Evolutionary conservation across 2,797 vertebrate species (phyloP), one percentile per base, ranked within the genome.

Genomic region (Microctenopoma stevenorrisi): DNA sequence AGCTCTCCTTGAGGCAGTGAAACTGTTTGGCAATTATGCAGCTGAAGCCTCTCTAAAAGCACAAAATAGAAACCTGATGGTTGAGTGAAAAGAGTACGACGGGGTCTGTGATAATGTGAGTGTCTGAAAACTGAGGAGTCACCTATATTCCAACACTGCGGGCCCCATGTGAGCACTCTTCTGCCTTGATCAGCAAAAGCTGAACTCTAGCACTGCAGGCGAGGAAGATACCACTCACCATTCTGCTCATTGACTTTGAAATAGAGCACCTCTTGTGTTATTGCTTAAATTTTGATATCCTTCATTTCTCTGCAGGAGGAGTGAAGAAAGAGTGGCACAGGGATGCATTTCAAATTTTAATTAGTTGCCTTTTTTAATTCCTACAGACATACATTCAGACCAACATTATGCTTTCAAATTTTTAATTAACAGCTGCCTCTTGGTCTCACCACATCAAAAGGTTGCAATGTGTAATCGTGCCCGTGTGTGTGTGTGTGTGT

Each of bases 371-470:
- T 94, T 94, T 90, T 90, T 90, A 80, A 80, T 77, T 86, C 79
- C 80, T 87, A 87, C 87, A 91, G 89, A 86, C 88, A 86, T 89
- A 90, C 83, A 88, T 92, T 92, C 90, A 89, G 86, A 78, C 88
- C 78, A 72, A 84, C 87, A 82, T 91, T 91, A 93, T 92, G 89
- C 92, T 91, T 90, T 94, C 91, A 93, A 67, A 88, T 86, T 90
- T 94, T 94, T 93, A 94, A 94, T 94, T 93, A 94, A 91, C 89
- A 89, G 89, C 86, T 74, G 86, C 88, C 81, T 90, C 88, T 92
- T 90, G 91, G 89, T 92, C 91, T 92, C 84, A 85, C 71, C 83
- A 88, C 89, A 93, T 93, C 91, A 91, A 93, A 94, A 88, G 86
- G 76, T 71, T 70, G 79, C 64, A n/a, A 44, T 72, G 72, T 76